Percentiles rank a stretch among this genome's conserved stretches.
phyloP scores from a whole-genome alignment of 2,113 vertebrate genomes.

The Uria aalge region DNA sequence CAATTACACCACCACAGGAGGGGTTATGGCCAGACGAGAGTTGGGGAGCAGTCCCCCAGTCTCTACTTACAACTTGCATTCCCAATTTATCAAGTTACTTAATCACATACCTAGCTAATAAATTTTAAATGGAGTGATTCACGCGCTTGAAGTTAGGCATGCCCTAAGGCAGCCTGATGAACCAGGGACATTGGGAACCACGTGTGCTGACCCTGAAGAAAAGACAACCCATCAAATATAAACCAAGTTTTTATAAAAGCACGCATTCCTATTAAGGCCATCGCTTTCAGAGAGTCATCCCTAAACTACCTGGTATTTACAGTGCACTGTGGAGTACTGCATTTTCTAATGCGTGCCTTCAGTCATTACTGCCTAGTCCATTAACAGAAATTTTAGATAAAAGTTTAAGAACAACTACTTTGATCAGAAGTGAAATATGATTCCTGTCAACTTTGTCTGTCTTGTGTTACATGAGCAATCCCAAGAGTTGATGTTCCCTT shows the following conservation, averaged over 20 bases:
- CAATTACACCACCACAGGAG: neutral
- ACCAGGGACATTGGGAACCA: neutral
- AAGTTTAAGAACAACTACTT: neutral
- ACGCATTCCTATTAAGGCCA: neutral
- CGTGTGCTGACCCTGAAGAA: neutral
- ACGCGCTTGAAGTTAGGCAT: neutral
- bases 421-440: neutral
- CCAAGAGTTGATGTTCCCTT: neutral
- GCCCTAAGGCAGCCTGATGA: neutral
- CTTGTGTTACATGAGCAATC: neutral
- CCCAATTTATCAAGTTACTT: neutral
- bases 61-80: neutral
- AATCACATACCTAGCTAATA: neutral
- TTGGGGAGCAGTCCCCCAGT: neutral
- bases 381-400: neutral
- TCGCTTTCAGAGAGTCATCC: neutral
- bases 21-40: rapidly evolving
- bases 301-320: neutral
- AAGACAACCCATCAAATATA: neutral
- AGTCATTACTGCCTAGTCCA: neutral
- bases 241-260: neutral
- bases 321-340: too few relatives aligned
- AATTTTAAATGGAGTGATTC: neutral
- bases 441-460: neutral
- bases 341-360: neutral